phyloP scores from a whole-genome alignment of 92 coral and sea anemone species.

The Chrysogorgia sp. region DNA sequence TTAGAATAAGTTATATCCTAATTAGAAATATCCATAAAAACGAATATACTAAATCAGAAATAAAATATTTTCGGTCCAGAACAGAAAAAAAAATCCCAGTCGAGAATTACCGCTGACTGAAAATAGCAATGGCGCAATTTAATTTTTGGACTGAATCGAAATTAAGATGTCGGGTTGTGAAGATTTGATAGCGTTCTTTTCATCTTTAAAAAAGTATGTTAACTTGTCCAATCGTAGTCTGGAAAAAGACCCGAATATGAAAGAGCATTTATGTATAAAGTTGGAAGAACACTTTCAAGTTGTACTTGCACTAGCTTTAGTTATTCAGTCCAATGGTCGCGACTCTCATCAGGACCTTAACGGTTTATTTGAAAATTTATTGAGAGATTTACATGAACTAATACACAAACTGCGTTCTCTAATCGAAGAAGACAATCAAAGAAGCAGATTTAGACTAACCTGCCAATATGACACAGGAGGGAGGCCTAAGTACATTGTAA shows the following conservation, averaged over 20 bases:
- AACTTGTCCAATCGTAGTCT: background rate
- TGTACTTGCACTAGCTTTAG: slow-evolving; percentile 33
- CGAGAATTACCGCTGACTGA: too few relatives aligned
- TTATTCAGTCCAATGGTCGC: slow-evolving; percentile 19
- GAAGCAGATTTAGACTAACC: background rate
- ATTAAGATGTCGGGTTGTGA: background rate
- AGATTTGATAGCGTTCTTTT: background rate
- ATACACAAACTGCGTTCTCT: slow-evolving; percentile 11
- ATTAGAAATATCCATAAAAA: too few relatives aligned
- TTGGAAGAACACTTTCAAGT: slow-evolving; percentile 51
- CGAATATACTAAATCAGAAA: too few relatives aligned
- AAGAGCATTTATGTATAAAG: background rate
- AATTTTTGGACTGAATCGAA: too few relatives aligned
- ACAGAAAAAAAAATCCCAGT: too few relatives aligned
- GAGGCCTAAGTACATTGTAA: slow-evolving; percentile 57
- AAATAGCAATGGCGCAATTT: too few relatives aligned
- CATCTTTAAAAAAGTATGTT: background rate
- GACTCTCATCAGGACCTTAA: slow-evolving; percentile 22
- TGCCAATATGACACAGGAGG: slow-evolving; percentile 37
- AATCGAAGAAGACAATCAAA: slow-evolving; percentile 5
- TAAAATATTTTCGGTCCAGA: too few relatives aligned
- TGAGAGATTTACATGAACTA: slow-evolving; percentile 30
- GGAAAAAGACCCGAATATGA: background rate
- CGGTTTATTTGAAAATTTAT: slow-evolving; percentile 26
- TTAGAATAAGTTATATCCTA: too few relatives aligned